Conservation (phyloP, 2,797 vertebrate genomes). For the Rhinella marina region DNA sequence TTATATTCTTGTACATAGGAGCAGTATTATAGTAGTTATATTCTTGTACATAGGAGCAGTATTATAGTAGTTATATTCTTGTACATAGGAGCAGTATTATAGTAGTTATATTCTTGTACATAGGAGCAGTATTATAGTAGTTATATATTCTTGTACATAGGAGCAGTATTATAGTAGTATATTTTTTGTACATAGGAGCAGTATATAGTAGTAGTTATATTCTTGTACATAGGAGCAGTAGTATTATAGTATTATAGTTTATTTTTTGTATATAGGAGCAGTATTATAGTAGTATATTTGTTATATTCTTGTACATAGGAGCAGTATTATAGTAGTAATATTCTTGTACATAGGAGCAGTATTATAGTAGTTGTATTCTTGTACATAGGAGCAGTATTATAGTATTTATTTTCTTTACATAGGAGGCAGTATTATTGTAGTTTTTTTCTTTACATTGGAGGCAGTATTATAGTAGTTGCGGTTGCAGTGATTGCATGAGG, state of each 20-base stretch:
- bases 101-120: background rate
- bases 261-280: background rate
- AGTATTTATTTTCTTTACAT: slow-evolving; percentile 1
- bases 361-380: slow-evolving; percentile 14
- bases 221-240: background rate
- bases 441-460: background rate
- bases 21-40: slow-evolving; percentile 15
- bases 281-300: background rate
- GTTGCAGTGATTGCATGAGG: too few species aligned
- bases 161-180: background rate
- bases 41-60: slow-evolving; percentile 8
- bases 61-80: slow-evolving; percentile 17
- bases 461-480: background rate
- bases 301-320: slow-evolving; percentile 4
- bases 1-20: slow-evolving; percentile 8
- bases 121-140: slow-evolving; percentile 4
- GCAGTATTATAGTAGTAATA: background rate
- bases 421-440: background rate
- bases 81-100: background rate
- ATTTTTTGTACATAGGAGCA: background rate
- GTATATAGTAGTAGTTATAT: slow-evolving; percentile 16
- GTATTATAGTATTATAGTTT: slow-evolving; percentile 11
- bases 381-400: slow-evolving; percentile 4
- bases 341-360: background rate
- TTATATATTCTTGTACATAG: background rate